Conservation (phyloP, 2,113 vertebrate genomes). For the Typhlomys cinereus region DNA sequence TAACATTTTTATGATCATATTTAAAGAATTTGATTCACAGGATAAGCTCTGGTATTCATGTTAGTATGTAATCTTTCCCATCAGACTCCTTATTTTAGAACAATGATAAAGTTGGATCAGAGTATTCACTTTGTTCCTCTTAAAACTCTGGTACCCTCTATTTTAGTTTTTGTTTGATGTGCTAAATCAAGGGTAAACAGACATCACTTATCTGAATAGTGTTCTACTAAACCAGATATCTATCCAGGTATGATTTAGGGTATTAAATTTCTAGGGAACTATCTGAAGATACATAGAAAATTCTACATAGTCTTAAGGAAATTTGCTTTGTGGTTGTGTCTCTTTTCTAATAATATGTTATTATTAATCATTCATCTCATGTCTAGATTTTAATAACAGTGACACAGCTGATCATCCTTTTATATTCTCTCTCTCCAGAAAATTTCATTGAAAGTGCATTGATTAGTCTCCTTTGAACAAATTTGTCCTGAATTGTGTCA, state of each 20-base stretch:
- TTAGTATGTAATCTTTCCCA: not conserved
- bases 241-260: not conserved
- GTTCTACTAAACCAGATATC: constrained; percentile 19
- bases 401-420: not conserved
- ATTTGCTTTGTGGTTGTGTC: not conserved
- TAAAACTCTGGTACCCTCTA: not conserved
- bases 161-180: not conserved
- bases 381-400: not conserved
- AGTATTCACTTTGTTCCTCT: constrained; percentile 9
- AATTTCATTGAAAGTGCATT: not conserved
- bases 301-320: not conserved
- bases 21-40: not conserved
- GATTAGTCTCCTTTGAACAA: not conserved
- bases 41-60: not conserved
- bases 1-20: not conserved
- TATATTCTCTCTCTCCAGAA: not conserved
- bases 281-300: not conserved
- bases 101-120: not conserved
- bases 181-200: not conserved
- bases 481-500: not conserved
- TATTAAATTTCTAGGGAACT: constrained; percentile 25
- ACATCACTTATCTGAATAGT: not conserved
- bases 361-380: not conserved
- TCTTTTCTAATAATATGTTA: not conserved
- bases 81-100: constrained; percentile 27